Percentiles rank a stretch among this genome's conserved stretches.
phyloP scores from a whole-genome alignment of 1,140 invertebrate species.

The Artemia franciscana region DNA sequence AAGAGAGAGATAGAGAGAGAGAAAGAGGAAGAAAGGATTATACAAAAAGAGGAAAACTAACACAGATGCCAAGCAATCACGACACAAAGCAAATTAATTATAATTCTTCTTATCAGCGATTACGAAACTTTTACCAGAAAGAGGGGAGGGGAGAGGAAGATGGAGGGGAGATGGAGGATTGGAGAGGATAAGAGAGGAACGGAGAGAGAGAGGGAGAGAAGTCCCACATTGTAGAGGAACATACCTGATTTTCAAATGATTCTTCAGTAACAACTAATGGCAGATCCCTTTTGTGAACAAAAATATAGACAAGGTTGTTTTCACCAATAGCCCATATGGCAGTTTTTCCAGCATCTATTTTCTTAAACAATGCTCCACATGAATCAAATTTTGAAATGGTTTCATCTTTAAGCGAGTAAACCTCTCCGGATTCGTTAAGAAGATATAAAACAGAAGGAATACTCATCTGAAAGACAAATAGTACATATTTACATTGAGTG shows the following conservation, averaged over 20 bases:
- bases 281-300: conserved; percentile 62
- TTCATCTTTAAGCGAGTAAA: neutral
- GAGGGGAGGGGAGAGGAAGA: too few species aligned
- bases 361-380: conserved; percentile 22
- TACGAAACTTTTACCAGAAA: too few species aligned
- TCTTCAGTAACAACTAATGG: conserved; percentile 71
- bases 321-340: conserved; percentile 76
- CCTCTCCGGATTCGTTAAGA: neutral
- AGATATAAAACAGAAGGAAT: neutral
- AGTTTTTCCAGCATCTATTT: conserved; percentile 52
- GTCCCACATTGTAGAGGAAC: conserved; percentile 5
- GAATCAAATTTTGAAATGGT: neutral
- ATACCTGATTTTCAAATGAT: conserved; percentile 70
- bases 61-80: too few species aligned
- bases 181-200: neutral
- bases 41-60: too few species aligned
- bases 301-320: conserved; percentile 71
- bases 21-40: too few species aligned
- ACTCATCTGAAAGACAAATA: too few species aligned
- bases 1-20: too few species aligned
- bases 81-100: too few species aligned
- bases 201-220: too few species aligned
- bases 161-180: too few species aligned
- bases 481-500: too few species aligned
- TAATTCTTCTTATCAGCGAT: too few species aligned